Evolutionary conservation across 1,140 invertebrate genomes (phyloP), one percentile per base, ranked within the genome.

Genomic region (Adelges cooleyi): DNA sequence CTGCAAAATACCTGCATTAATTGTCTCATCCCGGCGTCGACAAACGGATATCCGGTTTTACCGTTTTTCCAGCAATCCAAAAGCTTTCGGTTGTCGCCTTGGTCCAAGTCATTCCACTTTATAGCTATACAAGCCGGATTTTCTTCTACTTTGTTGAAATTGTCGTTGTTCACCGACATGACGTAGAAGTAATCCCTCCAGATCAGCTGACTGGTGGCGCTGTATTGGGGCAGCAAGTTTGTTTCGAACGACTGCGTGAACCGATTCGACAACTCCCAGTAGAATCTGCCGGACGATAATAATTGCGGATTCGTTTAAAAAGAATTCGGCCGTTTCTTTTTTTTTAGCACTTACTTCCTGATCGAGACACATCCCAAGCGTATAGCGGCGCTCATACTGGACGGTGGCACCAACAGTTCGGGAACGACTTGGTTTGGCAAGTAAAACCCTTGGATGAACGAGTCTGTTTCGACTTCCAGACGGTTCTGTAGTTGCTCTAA

Each of bases 171-270:
- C 13, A 84, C 83, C 71, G 77, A 86, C 84, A 79, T 86, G 66
- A 80, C 84, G 72, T 89, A 89, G 73, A 88, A 89, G 70, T 87
- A 89, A 71, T 89, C 86, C 29, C 86, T 74, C 86, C 86, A 87
- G 38, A 88, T 81, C n/a, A 88, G 72, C 70, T 89, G 86, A 0
- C 78, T 84, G 66, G 81, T 78, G 71, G 79, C 75, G 72, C 80
- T 72, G 13, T 75, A 75, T 27, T 73, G 73, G 0, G 76, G 71
- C 3, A 73, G 69, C 8, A 76, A 70, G 38, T 75, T 74, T 20
- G 25, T 42, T 6, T 62, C 56, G 18, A 62, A 48, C 15, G 17
- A 15, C 1, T 29, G 42, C 17, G 27, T n/a, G 22, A 62, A 62
- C n/a, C 44, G 17, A 2, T 29, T 20, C 1, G 56, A 22, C 17